Conservation (phyloP, 2,113 vertebrate species). For the Otolemur garnettii region DNA sequence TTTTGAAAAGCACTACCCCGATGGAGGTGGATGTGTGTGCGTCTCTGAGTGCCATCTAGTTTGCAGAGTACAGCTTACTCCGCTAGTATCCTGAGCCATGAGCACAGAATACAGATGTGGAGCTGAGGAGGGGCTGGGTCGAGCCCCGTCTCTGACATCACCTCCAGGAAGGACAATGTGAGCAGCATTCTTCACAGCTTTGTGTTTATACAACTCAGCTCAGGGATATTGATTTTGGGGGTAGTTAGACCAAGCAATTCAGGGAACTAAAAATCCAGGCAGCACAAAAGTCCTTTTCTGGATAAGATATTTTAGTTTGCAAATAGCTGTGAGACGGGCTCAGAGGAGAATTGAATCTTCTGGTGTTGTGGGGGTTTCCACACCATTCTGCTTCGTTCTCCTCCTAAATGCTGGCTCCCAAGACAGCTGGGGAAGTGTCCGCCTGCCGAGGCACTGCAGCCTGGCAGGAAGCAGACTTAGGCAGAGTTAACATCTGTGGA, state of each 20-base stretch:
- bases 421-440: background rate
- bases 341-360: conserved; percentile 9
- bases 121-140: conserved; percentile 34
- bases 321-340: conserved; percentile 52
- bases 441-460: background rate
- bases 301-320: conserved; percentile 56
- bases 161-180: conserved; percentile 47
- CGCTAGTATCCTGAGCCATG: conserved; percentile 50
- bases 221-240: conserved; percentile 53
- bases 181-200: conserved; percentile 36
- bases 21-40: conserved; percentile 1
- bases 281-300: conserved; percentile 22
- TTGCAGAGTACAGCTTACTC: conserved; percentile 75
- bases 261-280: conserved; percentile 59
- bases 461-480: background rate
- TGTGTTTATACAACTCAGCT: conserved; percentile 49
- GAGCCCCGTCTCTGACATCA: conserved; percentile 60
- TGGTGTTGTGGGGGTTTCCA: background rate
- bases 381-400: conserved; percentile 9
- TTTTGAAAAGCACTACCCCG: conserved; percentile 29
- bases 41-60: background rate
- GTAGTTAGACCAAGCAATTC: conserved; percentile 57
- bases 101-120: conserved; percentile 79
- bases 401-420: background rate
- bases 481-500: conserved; percentile 10